These are phyloP conservation scores for Turdus rufiventris DNA, from an alignment of 2,113 vertebrate genomes.

Conservation along the genomic window DNA sequence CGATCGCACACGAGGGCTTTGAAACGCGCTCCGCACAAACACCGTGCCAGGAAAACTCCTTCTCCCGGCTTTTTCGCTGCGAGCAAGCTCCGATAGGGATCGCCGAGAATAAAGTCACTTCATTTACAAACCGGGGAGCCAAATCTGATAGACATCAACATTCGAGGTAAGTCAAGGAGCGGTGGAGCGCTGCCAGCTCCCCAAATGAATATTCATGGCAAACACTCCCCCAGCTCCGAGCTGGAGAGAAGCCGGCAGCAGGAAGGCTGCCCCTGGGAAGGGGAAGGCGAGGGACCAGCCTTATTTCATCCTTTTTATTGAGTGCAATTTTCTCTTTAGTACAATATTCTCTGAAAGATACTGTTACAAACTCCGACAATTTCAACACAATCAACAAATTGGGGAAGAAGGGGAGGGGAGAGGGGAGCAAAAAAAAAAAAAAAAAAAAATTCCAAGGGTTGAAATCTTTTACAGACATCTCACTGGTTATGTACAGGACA, in stretches of 20 bases:
- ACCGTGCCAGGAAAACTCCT: background rate
- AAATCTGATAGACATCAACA: background rate
- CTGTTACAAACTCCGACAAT: conserved; percentile 78
- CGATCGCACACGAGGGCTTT: background rate
- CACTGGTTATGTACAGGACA: conserved; percentile 56
- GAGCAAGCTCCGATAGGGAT: background rate
- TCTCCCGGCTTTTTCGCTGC: background rate
- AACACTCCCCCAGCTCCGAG: background rate
- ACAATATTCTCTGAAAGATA: conserved; percentile 76
- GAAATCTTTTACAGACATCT: conserved; percentile 66
- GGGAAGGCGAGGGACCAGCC: background rate
- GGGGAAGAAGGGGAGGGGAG: background rate
- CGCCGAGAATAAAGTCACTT: background rate
- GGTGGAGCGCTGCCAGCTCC: background rate
- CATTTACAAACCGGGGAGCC: background rate
- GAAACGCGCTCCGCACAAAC: fast-evolving
- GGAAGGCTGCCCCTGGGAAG: conserved; percentile 35
- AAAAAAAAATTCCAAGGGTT: conserved; percentile 42
- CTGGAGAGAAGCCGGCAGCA: background rate
- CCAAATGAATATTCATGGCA: conserved; percentile 15
- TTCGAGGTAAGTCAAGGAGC: background rate
- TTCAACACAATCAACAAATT: conserved; percentile 76
- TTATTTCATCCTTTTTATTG: conserved; percentile 78
- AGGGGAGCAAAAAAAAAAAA: background rate
- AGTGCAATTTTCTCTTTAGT: conserved; percentile 80